phyloP scores from a whole-genome alignment of 1,140 invertebrate genomes.

The Achatina immaculata region DNA sequence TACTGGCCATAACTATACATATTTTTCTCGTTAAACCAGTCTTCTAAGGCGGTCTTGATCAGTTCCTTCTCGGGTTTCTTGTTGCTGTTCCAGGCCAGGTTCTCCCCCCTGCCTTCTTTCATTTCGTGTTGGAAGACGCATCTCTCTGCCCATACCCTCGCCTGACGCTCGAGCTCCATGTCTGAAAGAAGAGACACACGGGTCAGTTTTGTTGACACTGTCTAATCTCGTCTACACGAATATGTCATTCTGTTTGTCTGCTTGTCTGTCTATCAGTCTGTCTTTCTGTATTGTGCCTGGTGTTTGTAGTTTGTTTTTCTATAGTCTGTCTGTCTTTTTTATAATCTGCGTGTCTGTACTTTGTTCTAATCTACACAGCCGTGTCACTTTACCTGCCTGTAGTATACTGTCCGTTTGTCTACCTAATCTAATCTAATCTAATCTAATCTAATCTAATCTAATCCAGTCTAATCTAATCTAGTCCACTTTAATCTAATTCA shows the following conservation, averaged over 20 bases:
- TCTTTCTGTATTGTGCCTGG: not conserved
- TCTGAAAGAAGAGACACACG: conserved; percentile 7
- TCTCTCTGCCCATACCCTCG: conserved; percentile 41
- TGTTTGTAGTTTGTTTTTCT: not conserved
- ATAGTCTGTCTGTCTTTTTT: not conserved
- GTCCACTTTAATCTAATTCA: too few species aligned
- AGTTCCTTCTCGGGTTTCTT: conserved; percentile 18
- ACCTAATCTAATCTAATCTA: too few species aligned
- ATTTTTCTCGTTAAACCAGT: conserved; percentile 49
- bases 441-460: too few species aligned
- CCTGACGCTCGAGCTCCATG: conserved; percentile 40
- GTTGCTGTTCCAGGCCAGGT: conserved; percentile 46
- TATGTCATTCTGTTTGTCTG: not conserved
- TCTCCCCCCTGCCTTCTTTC: conserved; percentile 49
- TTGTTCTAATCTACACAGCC: too few species aligned
- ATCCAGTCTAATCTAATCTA: too few species aligned
- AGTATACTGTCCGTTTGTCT: not conserved
- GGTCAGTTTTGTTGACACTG: not conserved
- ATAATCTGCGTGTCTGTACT: not conserved
- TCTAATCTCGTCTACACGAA: not conserved
- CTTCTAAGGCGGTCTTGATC: conserved; percentile 35
- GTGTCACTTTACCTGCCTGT: too few species aligned
- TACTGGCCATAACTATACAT: conserved; percentile 37
- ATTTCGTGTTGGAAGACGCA: conserved; percentile 48
- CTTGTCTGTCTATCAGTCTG: not conserved